phyloP scores from a whole-genome alignment of 2,888 invertebrate genomes.

The Cylloceria caligata region DNA sequence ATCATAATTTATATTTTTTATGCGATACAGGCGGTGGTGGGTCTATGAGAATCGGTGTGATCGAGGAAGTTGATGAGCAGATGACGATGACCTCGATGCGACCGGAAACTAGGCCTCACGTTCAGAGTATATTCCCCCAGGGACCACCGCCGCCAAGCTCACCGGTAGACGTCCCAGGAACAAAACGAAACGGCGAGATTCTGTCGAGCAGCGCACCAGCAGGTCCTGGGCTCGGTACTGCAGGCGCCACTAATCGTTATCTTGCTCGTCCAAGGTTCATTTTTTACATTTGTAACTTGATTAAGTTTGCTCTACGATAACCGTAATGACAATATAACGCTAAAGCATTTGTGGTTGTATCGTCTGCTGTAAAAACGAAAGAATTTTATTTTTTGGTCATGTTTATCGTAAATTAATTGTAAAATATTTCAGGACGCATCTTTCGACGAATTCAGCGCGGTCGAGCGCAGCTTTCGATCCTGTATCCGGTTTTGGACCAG shows the following conservation, averaged over 20 bases:
- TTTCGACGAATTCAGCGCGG: conserved; percentile 74
- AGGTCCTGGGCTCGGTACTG: conserved; percentile 62
- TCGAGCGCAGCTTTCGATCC: conserved; percentile 74
- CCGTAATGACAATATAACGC: not conserved
- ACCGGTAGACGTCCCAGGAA: conserved; percentile 88
- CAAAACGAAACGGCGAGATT: conserved; percentile 72
- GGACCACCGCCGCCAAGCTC: conserved; percentile 87
- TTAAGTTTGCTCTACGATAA: not conserved
- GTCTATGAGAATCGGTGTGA: conserved; percentile 82
- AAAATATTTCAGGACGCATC: conserved; percentile 71
- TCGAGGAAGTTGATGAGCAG: conserved; percentile 90
- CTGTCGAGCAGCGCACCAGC: conserved; percentile 81
- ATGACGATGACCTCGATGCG: conserved; percentile 92
- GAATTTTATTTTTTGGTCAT: not conserved
- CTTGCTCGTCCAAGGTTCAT: conserved; percentile 59
- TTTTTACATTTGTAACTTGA: not conserved
- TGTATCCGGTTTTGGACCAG: conserved; percentile 67
- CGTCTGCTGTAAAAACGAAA: no score
- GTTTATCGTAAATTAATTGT: not conserved
- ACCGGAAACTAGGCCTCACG: conserved; percentile 84
- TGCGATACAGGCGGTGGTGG: conserved; percentile 72
- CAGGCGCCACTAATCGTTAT: conserved; percentile 62
- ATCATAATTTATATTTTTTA: conserved; percentile 86
- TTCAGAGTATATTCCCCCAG: conserved; percentile 81
- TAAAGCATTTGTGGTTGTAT: not conserved